A percentile compares a stretch with the other conserved stretches of the same genome.
These are phyloP conservation scores for Danio albolineatus DNA, from an alignment of 2,797 vertebrate genomes.

Conservation along the genomic window DNA sequence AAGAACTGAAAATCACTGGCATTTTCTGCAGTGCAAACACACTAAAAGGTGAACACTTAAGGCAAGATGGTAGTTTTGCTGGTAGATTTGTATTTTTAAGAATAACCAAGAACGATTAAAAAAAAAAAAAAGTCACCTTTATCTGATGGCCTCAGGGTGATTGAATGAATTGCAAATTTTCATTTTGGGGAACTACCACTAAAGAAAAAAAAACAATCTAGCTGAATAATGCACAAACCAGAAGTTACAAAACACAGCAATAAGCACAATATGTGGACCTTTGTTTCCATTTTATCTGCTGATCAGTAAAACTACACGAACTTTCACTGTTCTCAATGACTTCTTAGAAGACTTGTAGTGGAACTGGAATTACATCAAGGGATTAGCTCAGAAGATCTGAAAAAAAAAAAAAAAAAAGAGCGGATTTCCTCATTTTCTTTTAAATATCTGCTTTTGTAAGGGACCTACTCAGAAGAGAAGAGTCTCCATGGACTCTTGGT, in stretches of 20 bases:
- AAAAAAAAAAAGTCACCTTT: too few species aligned
- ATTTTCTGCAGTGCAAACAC: too few species aligned
- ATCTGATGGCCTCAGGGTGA: too few species aligned
- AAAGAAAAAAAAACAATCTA: too few species aligned
- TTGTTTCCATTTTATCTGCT: not conserved
- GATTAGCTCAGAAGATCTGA: not conserved
- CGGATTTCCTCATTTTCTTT: not conserved
- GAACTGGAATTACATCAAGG: not conserved
- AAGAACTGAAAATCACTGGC: too few species aligned
- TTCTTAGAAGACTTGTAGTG: not conserved
- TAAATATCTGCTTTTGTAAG: slow-evolving; percentile 9
- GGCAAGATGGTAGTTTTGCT: too few species aligned
- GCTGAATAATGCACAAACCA: not conserved
- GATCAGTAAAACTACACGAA: not conserved
- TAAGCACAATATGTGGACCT: not conserved
- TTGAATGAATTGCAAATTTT: too few species aligned
- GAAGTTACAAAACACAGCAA: not conserved
- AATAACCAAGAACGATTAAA: too few species aligned
- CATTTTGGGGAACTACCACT: too few species aligned
- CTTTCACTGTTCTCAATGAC: not conserved
- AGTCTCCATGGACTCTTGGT: not conserved
- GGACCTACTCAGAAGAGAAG: not conserved
- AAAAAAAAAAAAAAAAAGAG: not conserved
- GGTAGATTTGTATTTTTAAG: too few species aligned
- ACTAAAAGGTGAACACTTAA: too few species aligned